These are phyloP conservation scores for Corythaixoides concolor DNA, from an alignment of 2,113 vertebrate genomes.

Conservation along the genomic window DNA sequence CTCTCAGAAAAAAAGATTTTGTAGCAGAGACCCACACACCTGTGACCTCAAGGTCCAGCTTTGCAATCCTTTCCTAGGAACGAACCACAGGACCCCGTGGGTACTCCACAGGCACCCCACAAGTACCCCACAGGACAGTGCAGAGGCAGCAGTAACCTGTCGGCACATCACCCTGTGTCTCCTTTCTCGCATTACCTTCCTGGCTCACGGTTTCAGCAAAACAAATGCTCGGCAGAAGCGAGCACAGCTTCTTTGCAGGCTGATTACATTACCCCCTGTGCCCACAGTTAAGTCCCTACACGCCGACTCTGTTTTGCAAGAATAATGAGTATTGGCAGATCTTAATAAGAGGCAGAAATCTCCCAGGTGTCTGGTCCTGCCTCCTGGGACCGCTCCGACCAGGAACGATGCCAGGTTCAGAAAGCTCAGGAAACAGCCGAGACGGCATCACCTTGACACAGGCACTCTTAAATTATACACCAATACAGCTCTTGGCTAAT, in stretches of 20 bases:
- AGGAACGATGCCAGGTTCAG: not conserved
- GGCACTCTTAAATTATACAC: not conserved
- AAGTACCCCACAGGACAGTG: accelerated
- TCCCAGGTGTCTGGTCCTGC: not conserved
- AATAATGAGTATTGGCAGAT: not conserved
- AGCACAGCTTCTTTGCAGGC: not conserved
- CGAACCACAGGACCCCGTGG: not conserved
- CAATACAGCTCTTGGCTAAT: not conserved
- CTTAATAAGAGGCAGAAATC: not conserved
- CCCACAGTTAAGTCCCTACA: not conserved
- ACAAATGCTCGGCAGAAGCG: not conserved
- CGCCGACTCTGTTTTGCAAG: accelerated
- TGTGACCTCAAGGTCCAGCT: not conserved
- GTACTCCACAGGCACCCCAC: not conserved
- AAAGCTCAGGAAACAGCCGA: not conserved
- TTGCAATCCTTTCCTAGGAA: not conserved
- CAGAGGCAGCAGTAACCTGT: not conserved
- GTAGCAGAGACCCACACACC: not conserved
- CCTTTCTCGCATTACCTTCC: not conserved
- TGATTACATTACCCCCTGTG: not conserved
- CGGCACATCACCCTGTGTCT: not conserved
- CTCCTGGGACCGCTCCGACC: not conserved
- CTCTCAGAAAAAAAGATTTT: not conserved
- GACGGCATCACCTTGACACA: not conserved
- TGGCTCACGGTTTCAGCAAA: not conserved